These are phyloP conservation scores for Agrochola circellaris DNA, from an alignment of 2,888 invertebrate species.

Conservation along the genomic window DNA sequence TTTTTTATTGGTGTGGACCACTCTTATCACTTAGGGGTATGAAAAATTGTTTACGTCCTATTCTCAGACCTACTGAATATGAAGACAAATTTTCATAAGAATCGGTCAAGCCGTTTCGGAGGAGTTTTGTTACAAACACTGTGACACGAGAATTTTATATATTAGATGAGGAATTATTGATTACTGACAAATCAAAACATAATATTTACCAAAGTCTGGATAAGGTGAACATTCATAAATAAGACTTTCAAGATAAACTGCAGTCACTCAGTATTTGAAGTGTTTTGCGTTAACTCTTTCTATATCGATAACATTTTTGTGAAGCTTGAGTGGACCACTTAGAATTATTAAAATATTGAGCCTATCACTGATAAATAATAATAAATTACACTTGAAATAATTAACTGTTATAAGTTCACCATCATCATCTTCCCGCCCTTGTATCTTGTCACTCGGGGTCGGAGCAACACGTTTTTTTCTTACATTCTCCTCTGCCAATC, in stretches of 20 bases:
- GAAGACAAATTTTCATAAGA: no score
- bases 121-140: no score
- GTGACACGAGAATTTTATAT: no score
- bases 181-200: slow-evolving; percentile 29
- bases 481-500: no score
- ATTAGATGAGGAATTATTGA: slow-evolving; percentile 10
- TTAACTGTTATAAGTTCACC: not conserved
- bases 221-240: slow-evolving; percentile 16
- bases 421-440: not conserved
- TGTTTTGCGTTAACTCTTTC: slow-evolving; percentile 26
- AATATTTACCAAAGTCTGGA: slow-evolving; percentile 1
- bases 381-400: not conserved
- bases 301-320: slow-evolving; percentile 7
- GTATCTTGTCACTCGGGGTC: no score
- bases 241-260: slow-evolving; percentile 20
- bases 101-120: no score
- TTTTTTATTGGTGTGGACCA: no score
- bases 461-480: no score
- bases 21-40: no score
- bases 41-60: no score
- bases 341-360: slow-evolving; percentile 15
- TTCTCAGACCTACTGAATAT: no score
- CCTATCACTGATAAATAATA: not conserved
- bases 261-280: slow-evolving; percentile 25
- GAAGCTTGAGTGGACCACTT: slow-evolving; percentile 20